Evolutionary conservation across 2,797 vertebrate genomes (phyloP).

Genomic region (Myotis myotis): DNA sequence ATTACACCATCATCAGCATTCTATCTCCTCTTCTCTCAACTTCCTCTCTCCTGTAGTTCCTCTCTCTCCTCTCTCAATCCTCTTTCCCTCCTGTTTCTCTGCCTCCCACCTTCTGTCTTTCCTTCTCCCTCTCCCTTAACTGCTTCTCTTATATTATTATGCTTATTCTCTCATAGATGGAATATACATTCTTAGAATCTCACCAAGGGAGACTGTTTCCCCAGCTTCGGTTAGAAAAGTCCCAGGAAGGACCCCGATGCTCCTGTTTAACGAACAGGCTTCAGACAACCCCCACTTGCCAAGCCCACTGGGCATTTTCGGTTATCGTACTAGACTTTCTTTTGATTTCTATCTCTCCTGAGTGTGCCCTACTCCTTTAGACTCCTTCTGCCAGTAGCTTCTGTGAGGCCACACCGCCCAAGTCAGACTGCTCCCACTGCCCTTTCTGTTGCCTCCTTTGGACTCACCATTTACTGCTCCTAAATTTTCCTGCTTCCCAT

Average conservation of each 20-base stretch:
- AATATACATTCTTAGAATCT: neutral
- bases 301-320: neutral
- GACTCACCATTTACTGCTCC: neutral
- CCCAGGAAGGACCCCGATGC: neutral
- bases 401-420: neutral
- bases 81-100: no score
- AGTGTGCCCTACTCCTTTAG: neutral
- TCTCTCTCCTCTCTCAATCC: neutral
- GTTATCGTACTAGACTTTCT: neutral
- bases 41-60: no score
- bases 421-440: neutral
- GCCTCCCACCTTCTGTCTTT: neutral
- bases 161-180: neutral
- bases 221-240: neutral
- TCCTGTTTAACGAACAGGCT: neutral
- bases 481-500: neutral
- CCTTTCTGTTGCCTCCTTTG: neutral
- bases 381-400: rapidly evolving
- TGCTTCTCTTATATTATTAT: neutral
- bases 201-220: neutral
- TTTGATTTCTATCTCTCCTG: neutral
- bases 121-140: neutral
- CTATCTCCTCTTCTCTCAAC: neutral
- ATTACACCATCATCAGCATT: neutral
- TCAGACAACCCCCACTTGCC: neutral